These are phyloP conservation scores for Cossypha polioptera DNA, from an alignment of 2,797 vertebrate species.

Conservation along the genomic window DNA sequence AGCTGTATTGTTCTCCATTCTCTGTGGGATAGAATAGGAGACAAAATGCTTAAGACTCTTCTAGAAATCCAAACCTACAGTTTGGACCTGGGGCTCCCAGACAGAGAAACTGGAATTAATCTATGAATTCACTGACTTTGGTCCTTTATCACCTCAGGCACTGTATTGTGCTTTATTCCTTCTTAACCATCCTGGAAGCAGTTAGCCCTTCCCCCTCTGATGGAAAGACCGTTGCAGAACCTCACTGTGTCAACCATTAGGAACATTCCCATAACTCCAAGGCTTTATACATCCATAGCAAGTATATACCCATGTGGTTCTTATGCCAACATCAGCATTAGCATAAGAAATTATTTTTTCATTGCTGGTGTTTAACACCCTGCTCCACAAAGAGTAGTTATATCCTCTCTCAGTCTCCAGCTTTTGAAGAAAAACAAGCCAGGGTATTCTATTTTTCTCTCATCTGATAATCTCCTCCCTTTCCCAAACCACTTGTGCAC, in stretches of 20 bases:
- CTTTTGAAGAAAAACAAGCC: neutral
- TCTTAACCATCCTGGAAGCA: neutral
- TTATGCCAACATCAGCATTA: neutral
- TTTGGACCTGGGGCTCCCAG: neutral
- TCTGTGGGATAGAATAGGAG: neutral
- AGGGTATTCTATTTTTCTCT: neutral
- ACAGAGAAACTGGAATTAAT: neutral
- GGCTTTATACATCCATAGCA: neutral
- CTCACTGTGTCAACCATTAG: neutral
- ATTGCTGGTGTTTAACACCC: neutral
- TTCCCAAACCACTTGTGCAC: neutral
- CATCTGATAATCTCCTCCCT: neutral
- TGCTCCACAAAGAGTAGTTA: neutral
- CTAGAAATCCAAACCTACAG: neutral
- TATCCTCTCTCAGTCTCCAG: neutral
- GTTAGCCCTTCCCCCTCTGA: neutral
- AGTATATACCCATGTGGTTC: neutral
- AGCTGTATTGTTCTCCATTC: neutral
- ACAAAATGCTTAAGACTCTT: neutral
- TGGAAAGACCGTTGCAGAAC: neutral
- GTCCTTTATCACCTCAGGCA: neutral
- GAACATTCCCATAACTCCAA: neutral
- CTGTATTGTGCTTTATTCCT: neutral
- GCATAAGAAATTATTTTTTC: neutral
- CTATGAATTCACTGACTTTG: neutral